Evolutionary conservation across 2,888 invertebrate species (phyloP).

Genomic region (Boloria euphrosyne): DNA sequence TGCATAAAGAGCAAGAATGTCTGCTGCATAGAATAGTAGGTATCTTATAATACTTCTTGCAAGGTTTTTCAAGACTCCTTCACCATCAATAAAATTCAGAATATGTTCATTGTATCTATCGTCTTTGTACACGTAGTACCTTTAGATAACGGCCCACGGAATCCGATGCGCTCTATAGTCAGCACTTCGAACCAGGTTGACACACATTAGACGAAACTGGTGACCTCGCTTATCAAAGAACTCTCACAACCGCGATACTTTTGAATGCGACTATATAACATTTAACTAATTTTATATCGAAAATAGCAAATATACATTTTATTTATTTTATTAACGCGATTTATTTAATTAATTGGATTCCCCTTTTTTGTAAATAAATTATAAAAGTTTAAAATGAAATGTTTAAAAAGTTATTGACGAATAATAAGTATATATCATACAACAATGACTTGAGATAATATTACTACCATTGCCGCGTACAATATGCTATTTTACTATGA

Average conservation of each 20-base stretch:
- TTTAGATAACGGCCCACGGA: slow-evolving; percentile 29
- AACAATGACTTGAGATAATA: slow-evolving; percentile 47
- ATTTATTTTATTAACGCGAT: no score
- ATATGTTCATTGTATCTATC: background rate
- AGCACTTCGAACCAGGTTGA: slow-evolving; percentile 30
- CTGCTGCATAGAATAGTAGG: no score
- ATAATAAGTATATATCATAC: no score
- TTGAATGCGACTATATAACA: slow-evolving; percentile 7
- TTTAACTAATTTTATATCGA: slow-evolving; percentile 1
- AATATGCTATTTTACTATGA: background rate
- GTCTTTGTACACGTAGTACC: background rate
- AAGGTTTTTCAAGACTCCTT: no score
- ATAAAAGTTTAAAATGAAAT: no score
- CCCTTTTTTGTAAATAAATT: no score
- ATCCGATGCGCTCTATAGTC: slow-evolving; percentile 43
- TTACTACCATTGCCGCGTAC: slow-evolving; percentile 43
- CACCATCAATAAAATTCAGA: background rate
- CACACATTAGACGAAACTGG: slow-evolving; percentile 41
- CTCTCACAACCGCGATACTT: slow-evolving; percentile 24
- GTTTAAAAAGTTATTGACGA: no score
- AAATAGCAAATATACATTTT: background rate
- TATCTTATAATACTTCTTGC: no score
- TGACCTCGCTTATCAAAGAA: slow-evolving; percentile 32
- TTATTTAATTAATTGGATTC: no score
- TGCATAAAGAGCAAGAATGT: no score